Conservation (phyloP, 2,113 vertebrate species). For the Felis chaus region DNA sequence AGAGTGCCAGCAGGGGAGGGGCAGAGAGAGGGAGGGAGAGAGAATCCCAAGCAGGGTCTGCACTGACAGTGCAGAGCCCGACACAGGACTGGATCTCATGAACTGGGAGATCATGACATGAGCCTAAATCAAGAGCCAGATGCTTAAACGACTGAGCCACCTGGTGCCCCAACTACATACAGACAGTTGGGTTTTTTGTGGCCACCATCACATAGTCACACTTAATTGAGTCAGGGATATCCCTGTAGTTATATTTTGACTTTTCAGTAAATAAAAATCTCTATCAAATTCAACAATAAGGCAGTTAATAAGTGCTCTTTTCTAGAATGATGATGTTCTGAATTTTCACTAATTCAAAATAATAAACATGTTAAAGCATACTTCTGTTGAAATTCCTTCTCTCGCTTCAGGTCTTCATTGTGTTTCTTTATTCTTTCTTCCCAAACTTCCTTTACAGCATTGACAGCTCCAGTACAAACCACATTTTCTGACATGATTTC, state of each 20-base stretch:
- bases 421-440: constrained; percentile 91
- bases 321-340: not conserved
- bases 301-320: not conserved
- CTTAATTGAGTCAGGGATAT: not conserved
- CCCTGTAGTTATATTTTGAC: not conserved
- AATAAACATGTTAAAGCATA: not conserved
- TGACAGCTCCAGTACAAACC: constrained; percentile 86
- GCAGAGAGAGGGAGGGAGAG: too few species aligned
- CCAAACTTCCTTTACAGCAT: constrained; percentile 92
- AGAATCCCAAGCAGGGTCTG: too few species aligned
- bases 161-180: not conserved
- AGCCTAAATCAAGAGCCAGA: too few species aligned
- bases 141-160: too few species aligned
- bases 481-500: constrained; percentile 87
- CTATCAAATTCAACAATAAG: not conserved
- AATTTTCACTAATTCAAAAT: not conserved
- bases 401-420: constrained; percentile 86
- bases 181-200: not conserved
- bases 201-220: not conserved
- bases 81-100: too few species aligned
- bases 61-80: too few species aligned
- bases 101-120: too few species aligned
- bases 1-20: too few species aligned
- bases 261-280: constrained; percentile 26
- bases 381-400: constrained; percentile 83